Base-by-base conservation (phyloP, 2,113 vertebrate species). In the Paratilapia polleni region DNA sequence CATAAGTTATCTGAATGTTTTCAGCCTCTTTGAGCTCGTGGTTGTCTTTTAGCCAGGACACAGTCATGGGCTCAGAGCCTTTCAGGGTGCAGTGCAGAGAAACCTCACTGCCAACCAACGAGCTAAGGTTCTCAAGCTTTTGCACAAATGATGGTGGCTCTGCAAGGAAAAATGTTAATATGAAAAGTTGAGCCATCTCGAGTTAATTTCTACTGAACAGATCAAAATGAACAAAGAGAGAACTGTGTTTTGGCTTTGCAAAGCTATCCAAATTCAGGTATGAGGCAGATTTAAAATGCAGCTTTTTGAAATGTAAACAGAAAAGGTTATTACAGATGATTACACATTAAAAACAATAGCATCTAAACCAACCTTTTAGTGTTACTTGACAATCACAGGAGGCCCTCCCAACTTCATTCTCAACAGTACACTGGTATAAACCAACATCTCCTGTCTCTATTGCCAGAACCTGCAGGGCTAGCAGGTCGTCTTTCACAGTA, bases 41-140 rank as follows among this genome's bases (percentile, higher is more conserved):
- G 14, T 97, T 98, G 91, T 99, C 98, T 95, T 98, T 99, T 82
- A 97, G 91, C 98, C 98, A 99, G 56, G 96, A 96, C 87, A 99
- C 95, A 1, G 94, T 96, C 81, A 99, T 97, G 26, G 98, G 98
- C 90, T 97, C 89, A 24, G 98, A 98, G 58, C 98, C 98, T 94
- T 97, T 99, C 92, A 99, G 74, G 77, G 88, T 88, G 86, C 98
- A 98, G 88, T 96, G 96, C 93, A 99, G 97, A 73, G 96, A 96
- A 12, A 97, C 95, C 0, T 98, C 95, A 7, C 95, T 96, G 76
- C 97, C 97, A 81, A 96, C 94, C 89, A 98, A 94, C 4, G 96
- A 96, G 87, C 96, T 98, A 78, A 97, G 91, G 78, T 96, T 97
- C 91, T 98, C 97, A 61, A 98, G 96, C 96, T 98, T 99, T 95